Evolutionary conservation across 1,140 invertebrate species (phyloP).

Genomic region (Cryptotermes secundus): DNA sequence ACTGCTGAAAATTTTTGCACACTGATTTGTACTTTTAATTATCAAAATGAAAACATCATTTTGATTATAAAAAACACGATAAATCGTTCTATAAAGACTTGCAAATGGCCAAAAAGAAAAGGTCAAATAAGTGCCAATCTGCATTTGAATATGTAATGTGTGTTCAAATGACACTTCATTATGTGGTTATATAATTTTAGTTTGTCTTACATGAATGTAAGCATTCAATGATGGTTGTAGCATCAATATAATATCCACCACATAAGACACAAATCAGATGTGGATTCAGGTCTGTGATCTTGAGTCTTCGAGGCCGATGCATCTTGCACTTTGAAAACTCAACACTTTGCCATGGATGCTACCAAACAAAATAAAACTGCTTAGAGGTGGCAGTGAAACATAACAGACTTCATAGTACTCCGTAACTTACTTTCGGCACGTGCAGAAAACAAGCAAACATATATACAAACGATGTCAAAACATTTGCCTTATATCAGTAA

Average conservation of each 20-base stretch:
- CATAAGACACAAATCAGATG: slow-evolving; percentile 83
- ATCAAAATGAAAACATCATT: too few relatives aligned
- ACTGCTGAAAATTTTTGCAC: too few relatives aligned
- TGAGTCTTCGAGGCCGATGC: slow-evolving; percentile 20
- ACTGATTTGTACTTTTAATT: too few relatives aligned
- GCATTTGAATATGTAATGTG: too few relatives aligned
- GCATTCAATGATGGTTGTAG: slow-evolving; percentile 93
- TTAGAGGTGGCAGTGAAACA: neutral
- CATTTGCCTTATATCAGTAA: neutral
- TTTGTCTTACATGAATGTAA: slow-evolving; percentile 84
- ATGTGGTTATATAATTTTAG: neutral
- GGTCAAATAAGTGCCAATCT: too few relatives aligned
- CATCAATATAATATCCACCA: slow-evolving; percentile 91
- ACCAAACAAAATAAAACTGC: neutral
- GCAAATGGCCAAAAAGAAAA: too few relatives aligned
- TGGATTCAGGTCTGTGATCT: slow-evolving; percentile 62
- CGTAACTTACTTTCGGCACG: neutral
- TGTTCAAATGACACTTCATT: neutral
- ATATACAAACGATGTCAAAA: neutral
- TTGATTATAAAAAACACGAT: too few relatives aligned
- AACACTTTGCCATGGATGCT: neutral
- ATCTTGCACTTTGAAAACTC: neutral
- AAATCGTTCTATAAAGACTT: too few relatives aligned
- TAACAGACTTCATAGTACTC: neutral
- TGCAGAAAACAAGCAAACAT: neutral